Evolutionary conservation across 53 echinoderm and acorn worm species (phyloP).

Genomic region (Temnopleurus reevesii): DNA sequence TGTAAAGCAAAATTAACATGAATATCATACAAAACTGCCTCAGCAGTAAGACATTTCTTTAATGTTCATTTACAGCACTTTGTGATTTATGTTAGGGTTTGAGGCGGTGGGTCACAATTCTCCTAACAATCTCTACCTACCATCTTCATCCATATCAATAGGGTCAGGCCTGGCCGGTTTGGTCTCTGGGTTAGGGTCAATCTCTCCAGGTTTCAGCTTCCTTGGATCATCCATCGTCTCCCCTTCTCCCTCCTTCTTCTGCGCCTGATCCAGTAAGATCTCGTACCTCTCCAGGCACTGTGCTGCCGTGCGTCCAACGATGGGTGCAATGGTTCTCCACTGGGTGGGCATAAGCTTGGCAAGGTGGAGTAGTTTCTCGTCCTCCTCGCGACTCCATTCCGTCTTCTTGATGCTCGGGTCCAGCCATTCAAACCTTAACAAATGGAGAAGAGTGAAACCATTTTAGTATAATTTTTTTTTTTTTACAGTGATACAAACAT

Average conservation of each 20-base stretch:
- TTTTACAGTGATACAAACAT: no score
- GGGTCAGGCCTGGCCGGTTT: conserved; percentile 97
- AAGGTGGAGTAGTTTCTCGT: conserved; percentile 93
- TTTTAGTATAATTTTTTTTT: no score
- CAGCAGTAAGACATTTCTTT: no score
- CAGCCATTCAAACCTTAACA: conserved; percentile 93
- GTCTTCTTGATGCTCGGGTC: conserved; percentile 99
- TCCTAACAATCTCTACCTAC: conserved; percentile 47
- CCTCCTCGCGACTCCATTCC: conserved; percentile 97
- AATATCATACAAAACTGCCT: no score
- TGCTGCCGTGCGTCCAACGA: conserved; percentile 95
- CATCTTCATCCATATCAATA: conserved; percentile 96
- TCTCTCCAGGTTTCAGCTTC: conserved; percentile 98
- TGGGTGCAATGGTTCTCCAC: conserved; percentile 97
- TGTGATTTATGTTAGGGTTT: no score
- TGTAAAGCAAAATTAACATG: no score
- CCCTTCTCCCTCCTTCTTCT: conserved; percentile 90
- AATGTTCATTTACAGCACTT: no score
- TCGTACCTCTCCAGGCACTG: conserved; percentile 98
- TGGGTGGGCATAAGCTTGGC: conserved; percentile 99
- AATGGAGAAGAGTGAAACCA: background rate
- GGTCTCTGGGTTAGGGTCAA: conserved; percentile 98
- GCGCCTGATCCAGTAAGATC: conserved; percentile 96
- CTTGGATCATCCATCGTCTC: conserved; percentile 86
- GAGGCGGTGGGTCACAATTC: no score